phyloP scores from a whole-genome alignment of 2,113 vertebrate species.

The Origma solitaria region DNA sequence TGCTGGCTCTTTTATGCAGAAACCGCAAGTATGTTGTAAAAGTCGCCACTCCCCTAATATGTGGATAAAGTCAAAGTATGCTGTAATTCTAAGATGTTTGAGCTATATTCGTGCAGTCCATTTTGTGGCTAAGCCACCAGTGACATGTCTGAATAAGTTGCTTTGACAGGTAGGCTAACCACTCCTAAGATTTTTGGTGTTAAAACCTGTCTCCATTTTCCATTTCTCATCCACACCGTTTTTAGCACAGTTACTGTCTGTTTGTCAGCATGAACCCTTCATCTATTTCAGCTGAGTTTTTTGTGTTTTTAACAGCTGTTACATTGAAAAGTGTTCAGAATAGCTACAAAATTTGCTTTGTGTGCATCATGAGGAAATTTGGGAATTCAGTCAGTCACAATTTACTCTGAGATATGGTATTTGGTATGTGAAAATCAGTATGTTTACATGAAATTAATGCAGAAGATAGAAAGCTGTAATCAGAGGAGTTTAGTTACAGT shows the following conservation, averaged over 20 bases:
- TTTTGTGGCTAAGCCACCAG: slow-evolving; percentile 73
- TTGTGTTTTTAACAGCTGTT: slow-evolving; percentile 31
- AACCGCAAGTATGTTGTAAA: slow-evolving; percentile 77
- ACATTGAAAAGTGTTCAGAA: neutral
- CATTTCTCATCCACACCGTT: neutral
- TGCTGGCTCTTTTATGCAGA: slow-evolving; percentile 67
- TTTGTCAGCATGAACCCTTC: slow-evolving; percentile 13
- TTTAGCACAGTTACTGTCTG: slow-evolving; percentile 19
- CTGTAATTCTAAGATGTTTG: slow-evolving; percentile 69
- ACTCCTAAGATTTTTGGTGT: slow-evolving; percentile 52
- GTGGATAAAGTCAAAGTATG: slow-evolving; percentile 72
- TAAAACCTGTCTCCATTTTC: slow-evolving; percentile 60
- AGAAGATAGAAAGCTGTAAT: neutral
- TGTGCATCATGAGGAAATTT: neutral
- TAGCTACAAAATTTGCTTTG: neutral
- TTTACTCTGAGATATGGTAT: neutral
- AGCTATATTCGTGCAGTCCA: slow-evolving; percentile 62
- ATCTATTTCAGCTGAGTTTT: neutral
- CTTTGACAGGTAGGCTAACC: slow-evolving; percentile 69
- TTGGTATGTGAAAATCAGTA: neutral
- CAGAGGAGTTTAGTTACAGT: neutral
- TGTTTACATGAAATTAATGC: neutral
- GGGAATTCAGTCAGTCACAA: neutral
- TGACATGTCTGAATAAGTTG: slow-evolving; percentile 73
- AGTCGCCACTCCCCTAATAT: slow-evolving; percentile 72